These are phyloP conservation scores for Gerris lacustris DNA, from an alignment of 2,888 invertebrate genomes.

Conservation along the genomic window DNA sequence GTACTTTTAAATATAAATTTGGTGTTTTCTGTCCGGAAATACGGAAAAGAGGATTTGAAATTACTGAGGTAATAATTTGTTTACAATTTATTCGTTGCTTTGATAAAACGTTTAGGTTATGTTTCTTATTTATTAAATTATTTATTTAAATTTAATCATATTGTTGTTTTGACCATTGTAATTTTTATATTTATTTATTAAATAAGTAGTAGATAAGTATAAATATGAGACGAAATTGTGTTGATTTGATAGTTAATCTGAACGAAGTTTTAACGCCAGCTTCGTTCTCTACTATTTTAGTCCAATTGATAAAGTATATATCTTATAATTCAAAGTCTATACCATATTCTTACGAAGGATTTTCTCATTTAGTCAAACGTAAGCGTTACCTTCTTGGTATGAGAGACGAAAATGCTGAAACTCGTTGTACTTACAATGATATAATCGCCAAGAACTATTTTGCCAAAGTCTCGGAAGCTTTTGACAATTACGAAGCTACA, in stretches of 20 bases:
- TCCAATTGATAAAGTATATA: not conserved
- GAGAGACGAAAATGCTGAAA: not conserved
- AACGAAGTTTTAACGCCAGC: not conserved
- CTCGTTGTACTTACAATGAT: not conserved
- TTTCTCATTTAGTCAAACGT: not conserved
- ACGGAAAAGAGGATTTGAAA: not conserved
- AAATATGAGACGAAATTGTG: not conserved
- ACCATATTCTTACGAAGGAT: not conserved
- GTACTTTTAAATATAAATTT: not conserved
- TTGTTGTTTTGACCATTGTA: not conserved
- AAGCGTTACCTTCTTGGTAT: not conserved
- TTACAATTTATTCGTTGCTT: not conserved
- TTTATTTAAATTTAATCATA: not conserved
- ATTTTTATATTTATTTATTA: not conserved
- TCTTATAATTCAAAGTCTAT: not conserved
- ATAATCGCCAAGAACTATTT: not conserved
- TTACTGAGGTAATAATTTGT: not conserved
- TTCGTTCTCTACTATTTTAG: not conserved
- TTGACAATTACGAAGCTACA: not conserved
- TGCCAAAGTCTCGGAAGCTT: not conserved
- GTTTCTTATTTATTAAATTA: not conserved
- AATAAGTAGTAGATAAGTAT: not conserved
- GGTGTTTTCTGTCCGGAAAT: not conserved
- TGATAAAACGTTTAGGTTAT: not conserved
- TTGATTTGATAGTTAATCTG: not conserved